Evolutionary conservation across 2,797 vertebrate species (phyloP), one percentile per base, ranked within the genome.

Genomic region (Myripristis jacobus): DNA sequence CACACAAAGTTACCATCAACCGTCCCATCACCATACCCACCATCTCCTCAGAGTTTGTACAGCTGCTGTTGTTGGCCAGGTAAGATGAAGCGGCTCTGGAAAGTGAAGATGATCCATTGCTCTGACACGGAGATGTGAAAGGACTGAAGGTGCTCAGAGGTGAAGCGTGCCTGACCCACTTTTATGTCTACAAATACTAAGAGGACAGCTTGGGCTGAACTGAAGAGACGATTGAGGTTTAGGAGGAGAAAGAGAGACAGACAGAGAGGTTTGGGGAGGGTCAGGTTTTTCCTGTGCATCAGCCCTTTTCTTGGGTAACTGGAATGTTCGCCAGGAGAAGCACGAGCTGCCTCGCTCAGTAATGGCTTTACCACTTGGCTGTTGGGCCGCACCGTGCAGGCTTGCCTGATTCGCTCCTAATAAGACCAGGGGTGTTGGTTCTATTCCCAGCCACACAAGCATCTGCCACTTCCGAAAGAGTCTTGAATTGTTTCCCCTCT

Each of bases 361-460:
- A 92, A 93, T 94, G 90, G 66, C 80, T 94, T 94, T 93, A 93
- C 87, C 92, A 93, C 88, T 82, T 86, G 87, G 88, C 83, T 58
- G 60, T 38, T 34, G 53, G 53, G 54, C 64, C 54, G 71, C 44
- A 36, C 73, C 61, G 69, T 47, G 83, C 83, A 87, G 82, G 77
- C 88, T 84, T 81, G 80, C 77, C 79, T 82, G 77, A 83, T 70
- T 71, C 55, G 57, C 70, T 83, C 75, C 83, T 90, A 91, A 89
- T 88, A 83, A 83, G 88, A 88, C 71, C 24, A 76, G 81, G 77
- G 82, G 77, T 91, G 86, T 89, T 92, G 90, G 89, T 93, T 88
- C 83, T 80, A 77, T 89, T 92, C 93, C 90, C 88, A 93, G 87
- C 87, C 93, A 82, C 88, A 87, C 75, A 84, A 87, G 69, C 65